These are phyloP conservation scores for Xiphophorus birchmanni DNA, from an alignment of 2,797 vertebrate species.

Conservation along the genomic window DNA sequence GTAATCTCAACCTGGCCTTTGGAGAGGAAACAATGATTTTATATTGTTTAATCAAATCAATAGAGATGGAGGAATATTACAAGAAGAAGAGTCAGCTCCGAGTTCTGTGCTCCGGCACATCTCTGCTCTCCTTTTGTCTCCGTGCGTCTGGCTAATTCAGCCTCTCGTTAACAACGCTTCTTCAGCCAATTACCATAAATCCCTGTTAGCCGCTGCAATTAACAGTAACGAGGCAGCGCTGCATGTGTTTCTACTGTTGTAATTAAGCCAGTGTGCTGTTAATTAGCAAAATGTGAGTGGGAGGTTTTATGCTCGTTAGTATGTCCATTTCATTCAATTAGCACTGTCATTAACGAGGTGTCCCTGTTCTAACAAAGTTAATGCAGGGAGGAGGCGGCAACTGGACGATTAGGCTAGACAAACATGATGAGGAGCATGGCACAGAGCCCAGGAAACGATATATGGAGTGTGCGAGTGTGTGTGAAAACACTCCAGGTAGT, in stretches of 20 bases:
- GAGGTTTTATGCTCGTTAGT: conserved; percentile 99
- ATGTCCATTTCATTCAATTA: conserved; percentile 99
- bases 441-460: conserved; percentile 76
- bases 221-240: conserved; percentile 89
- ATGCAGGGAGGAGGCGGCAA: conserved; percentile 66
- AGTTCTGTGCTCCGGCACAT: conserved; percentile 82
- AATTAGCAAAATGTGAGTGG: conserved; percentile 99
- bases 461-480: conserved; percentile 36
- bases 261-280: conserved; percentile 98
- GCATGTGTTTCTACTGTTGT: conserved; percentile 97
- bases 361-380: conserved; percentile 91
- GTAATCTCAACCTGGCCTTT: not conserved
- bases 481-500: conserved; percentile 20
- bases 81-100: conserved; percentile 33
- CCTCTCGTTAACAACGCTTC: conserved; percentile 84
- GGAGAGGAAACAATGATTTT: conserved; percentile 27
- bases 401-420: conserved; percentile 90
- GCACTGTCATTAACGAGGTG: conserved; percentile 98
- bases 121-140: conserved; percentile 62
- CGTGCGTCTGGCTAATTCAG: conserved; percentile 73
- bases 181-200: conserved; percentile 99
- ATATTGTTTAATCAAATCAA: conserved; percentile 35
- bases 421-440: conserved; percentile 90
- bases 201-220: conserved; percentile 90
- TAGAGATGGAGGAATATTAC: not conserved